Percentiles rank a stretch among this genome's conserved stretches.
phyloP scores from a whole-genome alignment of 2,797 vertebrate genomes.

The Pseudopleuronectes americanus region DNA sequence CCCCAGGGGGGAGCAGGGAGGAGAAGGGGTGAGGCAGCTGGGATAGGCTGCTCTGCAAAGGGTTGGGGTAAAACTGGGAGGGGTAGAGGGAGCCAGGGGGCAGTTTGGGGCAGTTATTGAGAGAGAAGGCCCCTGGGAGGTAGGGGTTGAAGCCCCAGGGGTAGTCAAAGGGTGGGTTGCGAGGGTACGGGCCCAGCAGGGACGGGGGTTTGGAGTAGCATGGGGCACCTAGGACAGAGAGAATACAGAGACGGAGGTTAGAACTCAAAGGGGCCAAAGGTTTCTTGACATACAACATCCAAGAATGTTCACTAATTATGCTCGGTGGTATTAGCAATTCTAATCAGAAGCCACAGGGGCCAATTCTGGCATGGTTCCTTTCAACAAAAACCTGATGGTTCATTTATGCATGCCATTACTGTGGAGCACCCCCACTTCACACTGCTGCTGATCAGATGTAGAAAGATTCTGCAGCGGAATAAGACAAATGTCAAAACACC shows the following conservation, averaged over 20 bases:
- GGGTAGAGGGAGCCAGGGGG: constrained; percentile 91
- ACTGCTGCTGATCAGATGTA: constrained; percentile 50
- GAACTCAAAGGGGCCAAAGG: constrained; percentile 69
- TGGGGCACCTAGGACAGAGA: constrained; percentile 83
- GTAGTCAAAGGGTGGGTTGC: constrained; percentile 90
- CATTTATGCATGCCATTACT: constrained; percentile 76
- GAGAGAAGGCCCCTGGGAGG: constrained; percentile 90
- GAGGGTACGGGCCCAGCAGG: constrained; percentile 89
- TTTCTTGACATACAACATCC: constrained; percentile 77
- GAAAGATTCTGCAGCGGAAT: constrained; percentile 45
- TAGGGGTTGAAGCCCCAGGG: constrained; percentile 95
- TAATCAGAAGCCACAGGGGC: constrained; percentile 78
- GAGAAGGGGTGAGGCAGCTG: constrained; percentile 89
- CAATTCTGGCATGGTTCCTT: constrained; percentile 67
- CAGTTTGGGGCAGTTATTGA: constrained; percentile 91
- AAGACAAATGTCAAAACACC: background rate
- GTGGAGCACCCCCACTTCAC: constrained; percentile 50
- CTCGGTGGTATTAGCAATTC: constrained; percentile 77
- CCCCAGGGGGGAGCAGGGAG: constrained; percentile 82
- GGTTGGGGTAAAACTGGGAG: constrained; percentile 92
- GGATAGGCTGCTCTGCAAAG: constrained; percentile 86
- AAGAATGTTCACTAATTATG: constrained; percentile 80
- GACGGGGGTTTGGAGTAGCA: constrained; percentile 92
- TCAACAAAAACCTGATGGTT: constrained; percentile 71
- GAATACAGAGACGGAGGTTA: constrained; percentile 70